Evolutionary conservation across 35 echinoderm and acorn worm genomes (phyloP).

Genomic region (Stichopus chloronotus): DNA sequence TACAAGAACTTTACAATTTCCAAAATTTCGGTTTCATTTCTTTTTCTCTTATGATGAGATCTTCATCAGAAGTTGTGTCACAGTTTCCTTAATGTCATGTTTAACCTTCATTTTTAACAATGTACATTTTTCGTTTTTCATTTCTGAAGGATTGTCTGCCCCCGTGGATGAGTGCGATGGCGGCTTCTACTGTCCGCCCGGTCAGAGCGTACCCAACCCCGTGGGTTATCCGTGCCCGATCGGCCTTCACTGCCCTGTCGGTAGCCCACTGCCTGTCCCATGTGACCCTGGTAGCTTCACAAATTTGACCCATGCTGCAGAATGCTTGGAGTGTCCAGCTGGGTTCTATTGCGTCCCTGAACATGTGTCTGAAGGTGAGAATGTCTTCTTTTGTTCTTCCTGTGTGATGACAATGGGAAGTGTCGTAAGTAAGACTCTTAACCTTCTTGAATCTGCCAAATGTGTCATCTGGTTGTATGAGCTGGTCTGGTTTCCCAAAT

Average conservation of each 20-base stretch:
- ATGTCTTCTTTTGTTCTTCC: not conserved
- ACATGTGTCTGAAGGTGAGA: constrained; percentile 92
- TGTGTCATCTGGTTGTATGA: too few species aligned
- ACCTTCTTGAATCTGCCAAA: too few species aligned
- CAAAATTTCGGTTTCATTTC: too few species aligned
- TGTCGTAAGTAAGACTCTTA: too few species aligned
- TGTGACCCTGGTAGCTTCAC: constrained; percentile 95
- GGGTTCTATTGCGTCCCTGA: constrained; percentile 96
- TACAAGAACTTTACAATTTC: too few species aligned
- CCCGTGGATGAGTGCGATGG: constrained; percentile 80
- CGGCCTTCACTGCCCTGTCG: constrained; percentile 90
- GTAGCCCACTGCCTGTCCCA: constrained; percentile 89
- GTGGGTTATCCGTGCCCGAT: constrained; percentile 84
- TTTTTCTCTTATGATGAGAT: too few species aligned
- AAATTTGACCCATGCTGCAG: constrained; percentile 85
- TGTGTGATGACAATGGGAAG: too few species aligned
- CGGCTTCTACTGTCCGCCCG: constrained; percentile 90
- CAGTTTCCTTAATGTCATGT: too few species aligned
- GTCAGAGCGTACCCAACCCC: constrained; percentile 90
- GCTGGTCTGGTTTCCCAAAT: too few species aligned
- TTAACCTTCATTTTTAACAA: too few species aligned
- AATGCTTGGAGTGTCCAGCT: constrained; percentile 84
- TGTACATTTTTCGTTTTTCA: not conserved
- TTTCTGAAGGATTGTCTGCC: constrained; percentile 73
- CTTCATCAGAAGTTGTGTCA: too few species aligned